Evolutionary conservation across 2,797 vertebrate genomes (phyloP).

Genomic region (Macropus fuliginosus): DNA sequence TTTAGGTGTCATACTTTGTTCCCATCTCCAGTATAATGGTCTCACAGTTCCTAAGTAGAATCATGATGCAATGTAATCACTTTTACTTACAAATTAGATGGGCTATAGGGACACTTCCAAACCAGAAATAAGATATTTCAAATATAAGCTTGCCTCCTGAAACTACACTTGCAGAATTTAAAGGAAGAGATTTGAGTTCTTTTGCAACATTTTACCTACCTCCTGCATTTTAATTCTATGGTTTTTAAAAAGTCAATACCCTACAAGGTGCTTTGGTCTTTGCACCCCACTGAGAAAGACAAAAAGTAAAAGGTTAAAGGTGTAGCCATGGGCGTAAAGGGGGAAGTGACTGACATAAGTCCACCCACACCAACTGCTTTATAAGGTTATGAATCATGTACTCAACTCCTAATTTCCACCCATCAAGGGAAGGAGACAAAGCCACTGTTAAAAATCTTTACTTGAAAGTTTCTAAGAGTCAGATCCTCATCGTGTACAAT

Average conservation of each 20-base stretch:
- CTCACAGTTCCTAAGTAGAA: background rate
- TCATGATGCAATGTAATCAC: constrained; percentile 46
- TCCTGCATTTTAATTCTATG: background rate
- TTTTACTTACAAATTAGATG: constrained; percentile 49
- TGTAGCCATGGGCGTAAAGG: constrained; percentile 44
- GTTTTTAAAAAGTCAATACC: constrained; percentile 58
- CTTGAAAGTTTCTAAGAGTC: constrained; percentile 60
- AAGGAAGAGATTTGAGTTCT: constrained; percentile 47
- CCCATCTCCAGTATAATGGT: constrained; percentile 28
- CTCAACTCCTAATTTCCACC: constrained; percentile 60
- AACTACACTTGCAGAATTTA: constrained; percentile 34
- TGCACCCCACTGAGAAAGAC: constrained; percentile 49
- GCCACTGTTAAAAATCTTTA: constrained; percentile 61
- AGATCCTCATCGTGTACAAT: constrained; percentile 43
- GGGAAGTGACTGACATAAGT: constrained; percentile 58
- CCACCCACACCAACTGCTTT: constrained; percentile 70
- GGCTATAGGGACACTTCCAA: constrained; percentile 35
- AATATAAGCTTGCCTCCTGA: constrained; percentile 21
- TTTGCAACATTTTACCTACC: background rate
- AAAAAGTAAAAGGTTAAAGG: constrained; percentile 68
- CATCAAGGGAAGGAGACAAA: constrained; percentile 52
- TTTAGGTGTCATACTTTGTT: constrained; percentile 6
- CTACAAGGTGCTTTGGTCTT: constrained; percentile 45
- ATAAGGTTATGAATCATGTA: constrained; percentile 71
- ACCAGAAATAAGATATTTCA: constrained; percentile 51